These are phyloP conservation scores for Neofelis nebulosa DNA, from an alignment of 2,113 vertebrate genomes.

Conservation along the genomic window DNA sequence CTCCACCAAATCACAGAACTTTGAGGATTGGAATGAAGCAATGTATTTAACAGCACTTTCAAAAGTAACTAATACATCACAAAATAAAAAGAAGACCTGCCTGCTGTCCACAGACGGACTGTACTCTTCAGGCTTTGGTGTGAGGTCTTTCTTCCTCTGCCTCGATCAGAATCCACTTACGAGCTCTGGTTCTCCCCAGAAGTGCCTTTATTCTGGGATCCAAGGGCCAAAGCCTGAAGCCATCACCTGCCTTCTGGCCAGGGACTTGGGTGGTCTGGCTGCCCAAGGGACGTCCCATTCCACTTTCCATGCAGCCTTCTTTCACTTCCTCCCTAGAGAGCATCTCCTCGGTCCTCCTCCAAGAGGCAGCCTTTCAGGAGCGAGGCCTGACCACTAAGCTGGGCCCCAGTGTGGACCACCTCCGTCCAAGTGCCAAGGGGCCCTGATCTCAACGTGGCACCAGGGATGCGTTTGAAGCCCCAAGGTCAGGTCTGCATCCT, in stretches of 20 bases:
- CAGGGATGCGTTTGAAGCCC: not conserved
- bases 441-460: not conserved
- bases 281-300: not conserved
- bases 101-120: not conserved
- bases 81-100: slow-evolving; percentile 11
- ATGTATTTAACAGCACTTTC: not conserved
- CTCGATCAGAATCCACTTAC: not conserved
- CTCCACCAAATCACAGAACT: not conserved
- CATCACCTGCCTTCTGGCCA: not conserved
- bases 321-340: not conserved
- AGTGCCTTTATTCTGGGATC: not conserved
- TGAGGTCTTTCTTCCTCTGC: not conserved
- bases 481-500: not conserved
- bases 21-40: not conserved
- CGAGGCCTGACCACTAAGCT: not conserved
- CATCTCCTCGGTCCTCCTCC: not conserved
- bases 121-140: not conserved
- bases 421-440: not conserved
- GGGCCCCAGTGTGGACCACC: not conserved
- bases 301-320: accelerated
- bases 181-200: not conserved
- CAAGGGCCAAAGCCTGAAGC: not conserved
- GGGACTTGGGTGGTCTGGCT: not conserved
- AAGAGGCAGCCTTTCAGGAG: not conserved
- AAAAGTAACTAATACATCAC: not conserved